These are phyloP conservation scores for Yponomeuta malinellus DNA, from an alignment of 2,888 invertebrate species.

Conservation along the genomic window DNA sequence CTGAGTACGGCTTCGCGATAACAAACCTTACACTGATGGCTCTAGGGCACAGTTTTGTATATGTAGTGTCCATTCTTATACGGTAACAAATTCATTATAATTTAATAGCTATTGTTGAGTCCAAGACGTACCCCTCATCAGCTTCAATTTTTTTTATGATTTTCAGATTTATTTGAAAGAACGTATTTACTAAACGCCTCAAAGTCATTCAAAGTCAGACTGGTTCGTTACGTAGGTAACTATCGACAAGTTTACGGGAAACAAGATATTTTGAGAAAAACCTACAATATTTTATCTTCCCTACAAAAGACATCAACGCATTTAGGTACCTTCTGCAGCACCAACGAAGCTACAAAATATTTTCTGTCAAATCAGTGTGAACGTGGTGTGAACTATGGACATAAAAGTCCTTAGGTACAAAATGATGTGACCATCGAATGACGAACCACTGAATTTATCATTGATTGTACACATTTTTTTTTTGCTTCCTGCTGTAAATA, in stretches of 20 bases:
- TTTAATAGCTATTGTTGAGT: not conserved
- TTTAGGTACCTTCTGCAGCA: not conserved
- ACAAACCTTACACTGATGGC: not conserved
- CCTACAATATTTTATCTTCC: not conserved
- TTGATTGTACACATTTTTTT: too few species aligned
- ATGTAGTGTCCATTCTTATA: not conserved
- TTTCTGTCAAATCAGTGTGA: too few species aligned
- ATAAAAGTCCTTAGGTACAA: too few species aligned
- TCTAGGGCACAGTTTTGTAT: not conserved
- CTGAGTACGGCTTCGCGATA: not conserved
- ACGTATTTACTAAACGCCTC: not conserved
- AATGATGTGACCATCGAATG: too few species aligned
- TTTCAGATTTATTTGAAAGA: not conserved
- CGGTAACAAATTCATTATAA: not conserved
- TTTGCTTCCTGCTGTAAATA: too few species aligned
- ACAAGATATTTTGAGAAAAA: too few species aligned
- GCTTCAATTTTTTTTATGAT: not conserved
- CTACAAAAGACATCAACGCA: not conserved
- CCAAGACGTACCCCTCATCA: not conserved
- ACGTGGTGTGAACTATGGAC: too few species aligned
- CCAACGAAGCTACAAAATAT: too few species aligned
- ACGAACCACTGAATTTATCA: too few species aligned
- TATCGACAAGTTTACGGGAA: too few species aligned
- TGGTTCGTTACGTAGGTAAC: too few species aligned
- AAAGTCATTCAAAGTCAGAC: too few species aligned